Evolutionary conservation across 2,797 vertebrate species (phyloP).

Genomic region (Hoplostethus atlanticus): DNA sequence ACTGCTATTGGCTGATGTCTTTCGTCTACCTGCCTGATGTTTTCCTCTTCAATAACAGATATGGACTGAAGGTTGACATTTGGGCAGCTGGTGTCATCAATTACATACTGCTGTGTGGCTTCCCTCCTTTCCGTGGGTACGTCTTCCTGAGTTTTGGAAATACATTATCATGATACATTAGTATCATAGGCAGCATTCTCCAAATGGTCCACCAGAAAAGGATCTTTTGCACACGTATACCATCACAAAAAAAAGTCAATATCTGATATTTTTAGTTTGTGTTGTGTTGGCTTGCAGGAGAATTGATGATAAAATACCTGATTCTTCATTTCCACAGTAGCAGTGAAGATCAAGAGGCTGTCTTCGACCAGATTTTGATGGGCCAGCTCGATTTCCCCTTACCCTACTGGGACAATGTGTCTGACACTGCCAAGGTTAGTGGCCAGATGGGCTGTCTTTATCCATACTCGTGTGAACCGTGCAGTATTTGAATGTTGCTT

Average conservation of each 20-base stretch:
- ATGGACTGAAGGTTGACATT: conserved; percentile 97
- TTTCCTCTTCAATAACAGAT: conserved; percentile 78
- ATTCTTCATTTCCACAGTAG: conserved; percentile 76
- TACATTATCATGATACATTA: too few relatives aligned
- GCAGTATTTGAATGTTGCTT: background rate
- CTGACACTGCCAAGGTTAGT: conserved; percentile 93
- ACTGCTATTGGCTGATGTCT: background rate
- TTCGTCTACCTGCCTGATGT: background rate
- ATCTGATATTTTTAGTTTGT: too few relatives aligned
- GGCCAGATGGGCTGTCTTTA: conserved; percentile 14
- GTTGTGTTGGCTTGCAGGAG: background rate
- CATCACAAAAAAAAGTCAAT: background rate
- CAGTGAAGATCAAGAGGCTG: conserved; percentile 92
- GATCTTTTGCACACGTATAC: background rate
- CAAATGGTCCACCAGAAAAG: too few relatives aligned
- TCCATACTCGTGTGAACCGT: conserved; percentile 6
- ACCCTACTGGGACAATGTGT: conserved; percentile 95
- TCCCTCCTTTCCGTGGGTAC: conserved; percentile 96
- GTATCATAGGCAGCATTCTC: background rate
- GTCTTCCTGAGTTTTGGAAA: conserved; percentile 51
- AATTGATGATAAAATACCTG: background rate
- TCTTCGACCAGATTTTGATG: conserved; percentile 95
- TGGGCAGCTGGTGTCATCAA: conserved; percentile 98
- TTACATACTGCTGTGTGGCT: conserved; percentile 97
- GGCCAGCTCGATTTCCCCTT: conserved; percentile 93